phyloP scores from a whole-genome alignment of 2,113 vertebrate species.

The Epinephelus lanceolatus region DNA sequence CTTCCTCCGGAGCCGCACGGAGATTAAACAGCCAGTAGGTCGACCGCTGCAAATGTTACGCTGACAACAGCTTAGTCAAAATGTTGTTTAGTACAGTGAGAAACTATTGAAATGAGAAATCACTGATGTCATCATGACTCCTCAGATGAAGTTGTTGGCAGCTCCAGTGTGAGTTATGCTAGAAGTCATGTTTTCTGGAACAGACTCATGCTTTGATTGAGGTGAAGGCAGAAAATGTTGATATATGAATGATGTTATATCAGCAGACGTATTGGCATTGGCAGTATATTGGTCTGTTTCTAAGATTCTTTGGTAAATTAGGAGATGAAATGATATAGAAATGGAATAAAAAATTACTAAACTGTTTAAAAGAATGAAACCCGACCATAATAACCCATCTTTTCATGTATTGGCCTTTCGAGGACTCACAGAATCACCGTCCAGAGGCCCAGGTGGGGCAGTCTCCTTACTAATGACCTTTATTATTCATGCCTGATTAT shows the following conservation, averaged over 20 bases:
- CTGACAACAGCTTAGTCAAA: not conserved
- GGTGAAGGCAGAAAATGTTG: not conserved
- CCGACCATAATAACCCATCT: not conserved
- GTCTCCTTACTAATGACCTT: constrained; percentile 69
- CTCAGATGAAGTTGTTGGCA: not conserved
- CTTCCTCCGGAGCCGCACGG: constrained; percentile 9
- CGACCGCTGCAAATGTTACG: not conserved
- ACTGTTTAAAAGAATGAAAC: not conserved
- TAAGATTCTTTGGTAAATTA: not conserved
- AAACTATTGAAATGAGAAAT: constrained; percentile 15
- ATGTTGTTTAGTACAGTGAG: not conserved
- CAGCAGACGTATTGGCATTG: not conserved
- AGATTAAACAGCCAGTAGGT: constrained; percentile 25
- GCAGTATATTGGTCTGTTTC: not conserved
- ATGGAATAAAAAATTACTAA: not conserved
- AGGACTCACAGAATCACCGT: not conserved
- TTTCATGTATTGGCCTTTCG: constrained; percentile 29
- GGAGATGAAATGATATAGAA: not conserved
- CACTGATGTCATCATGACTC: not conserved
- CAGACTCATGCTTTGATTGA: not conserved
- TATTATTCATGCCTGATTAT: constrained; percentile 73
- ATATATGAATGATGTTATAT: too few relatives aligned
- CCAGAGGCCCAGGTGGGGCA: constrained; percentile 47
- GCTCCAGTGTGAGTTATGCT: not conserved
- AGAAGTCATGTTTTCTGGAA: not conserved